A percentile compares a stretch with the other conserved stretches of the same genome.
phyloP scores from a whole-genome alignment of 2,888 invertebrate genomes.

The Drosophila paramelanica region DNA sequence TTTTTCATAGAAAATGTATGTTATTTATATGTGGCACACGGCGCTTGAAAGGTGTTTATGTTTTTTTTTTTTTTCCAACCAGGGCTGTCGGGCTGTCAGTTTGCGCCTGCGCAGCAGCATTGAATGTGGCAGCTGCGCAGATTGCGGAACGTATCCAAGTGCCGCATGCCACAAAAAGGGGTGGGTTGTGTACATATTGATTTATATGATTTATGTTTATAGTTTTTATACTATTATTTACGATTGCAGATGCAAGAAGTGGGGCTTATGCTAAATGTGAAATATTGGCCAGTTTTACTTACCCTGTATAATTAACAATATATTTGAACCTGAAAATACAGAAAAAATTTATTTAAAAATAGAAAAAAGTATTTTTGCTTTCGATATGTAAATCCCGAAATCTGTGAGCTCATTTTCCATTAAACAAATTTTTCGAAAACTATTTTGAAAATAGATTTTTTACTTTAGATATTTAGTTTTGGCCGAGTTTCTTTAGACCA shows the following conservation, averaged over 20 bases:
- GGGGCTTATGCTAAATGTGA: neutral
- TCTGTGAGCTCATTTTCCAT: neutral
- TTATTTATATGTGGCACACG: conserved; percentile 58
- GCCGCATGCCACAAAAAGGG: conserved; percentile 57
- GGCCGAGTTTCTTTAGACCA: conserved; percentile 15
- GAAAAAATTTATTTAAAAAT: too few relatives aligned
- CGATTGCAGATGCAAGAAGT: conserved; percentile 26
- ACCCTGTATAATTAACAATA: too few relatives aligned
- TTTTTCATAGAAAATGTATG: conserved; percentile 65
- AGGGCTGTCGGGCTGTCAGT: conserved; percentile 3
- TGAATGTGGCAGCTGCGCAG: conserved; percentile 61
- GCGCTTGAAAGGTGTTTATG: conserved; percentile 49
- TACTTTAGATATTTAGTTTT: conserved; percentile 1
- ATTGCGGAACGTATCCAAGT: conserved; percentile 52
- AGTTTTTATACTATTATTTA: conserved; percentile 26
- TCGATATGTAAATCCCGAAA: neutral
- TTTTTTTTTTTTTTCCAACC: neutral
- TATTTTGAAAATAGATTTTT: conserved; percentile 1
- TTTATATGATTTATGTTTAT: conserved; percentile 51
- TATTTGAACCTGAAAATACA: too few relatives aligned
- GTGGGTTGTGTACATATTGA: conserved; percentile 41
- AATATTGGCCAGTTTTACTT: too few relatives aligned
- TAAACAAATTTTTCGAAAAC: neutral
- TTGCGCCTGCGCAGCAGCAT: conserved; percentile 36
- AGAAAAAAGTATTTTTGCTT: too few relatives aligned